Evolutionary conservation across 92 coral and sea anemone species (phyloP).

Genomic region (Phymanthus crucifer): DNA sequence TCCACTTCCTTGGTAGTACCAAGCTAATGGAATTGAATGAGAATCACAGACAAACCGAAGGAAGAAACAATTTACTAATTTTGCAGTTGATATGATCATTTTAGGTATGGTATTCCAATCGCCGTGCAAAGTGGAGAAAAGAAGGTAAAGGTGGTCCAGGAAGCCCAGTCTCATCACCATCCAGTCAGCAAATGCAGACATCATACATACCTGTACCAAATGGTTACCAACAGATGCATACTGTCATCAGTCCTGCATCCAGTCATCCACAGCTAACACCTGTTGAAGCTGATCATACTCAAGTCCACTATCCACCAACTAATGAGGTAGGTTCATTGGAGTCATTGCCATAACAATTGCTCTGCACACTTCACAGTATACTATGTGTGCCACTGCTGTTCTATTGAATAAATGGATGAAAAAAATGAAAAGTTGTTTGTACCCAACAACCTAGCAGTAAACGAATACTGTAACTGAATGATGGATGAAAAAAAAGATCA

Average conservation of each 20-base stretch:
- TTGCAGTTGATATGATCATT: not conserved
- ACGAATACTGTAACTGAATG: too few species aligned
- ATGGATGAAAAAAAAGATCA: too few species aligned
- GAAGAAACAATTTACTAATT: not conserved
- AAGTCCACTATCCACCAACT: slow-evolving; percentile 46
- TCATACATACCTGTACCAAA: slow-evolving; percentile 60
- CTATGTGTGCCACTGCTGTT: too few species aligned
- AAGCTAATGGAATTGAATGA: not conserved
- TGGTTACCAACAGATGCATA: slow-evolving; percentile 57
- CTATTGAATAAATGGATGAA: too few species aligned
- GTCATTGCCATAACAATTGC: not conserved
- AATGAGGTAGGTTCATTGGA: slow-evolving; percentile 19
- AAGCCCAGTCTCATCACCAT: slow-evolving; percentile 61
- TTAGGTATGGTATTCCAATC: slow-evolving; percentile 98
- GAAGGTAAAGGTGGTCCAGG: slow-evolving; percentile 59
- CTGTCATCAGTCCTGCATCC: slow-evolving; percentile 57
- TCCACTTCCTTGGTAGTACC: too few species aligned
- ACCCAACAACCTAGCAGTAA: too few species aligned
- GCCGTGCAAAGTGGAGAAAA: slow-evolving; percentile 91
- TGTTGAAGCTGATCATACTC: slow-evolving; percentile 56
- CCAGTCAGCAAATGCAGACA: slow-evolving; percentile 73
- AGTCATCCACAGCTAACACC: slow-evolving; percentile 62
- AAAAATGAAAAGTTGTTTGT: too few species aligned
- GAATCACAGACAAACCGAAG: not conserved
- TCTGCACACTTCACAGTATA: too few species aligned